Evolutionary conservation across 2,888 invertebrate species (phyloP), one percentile per base, ranked within the genome.

Genomic region (Sylvicola fuscatus): DNA sequence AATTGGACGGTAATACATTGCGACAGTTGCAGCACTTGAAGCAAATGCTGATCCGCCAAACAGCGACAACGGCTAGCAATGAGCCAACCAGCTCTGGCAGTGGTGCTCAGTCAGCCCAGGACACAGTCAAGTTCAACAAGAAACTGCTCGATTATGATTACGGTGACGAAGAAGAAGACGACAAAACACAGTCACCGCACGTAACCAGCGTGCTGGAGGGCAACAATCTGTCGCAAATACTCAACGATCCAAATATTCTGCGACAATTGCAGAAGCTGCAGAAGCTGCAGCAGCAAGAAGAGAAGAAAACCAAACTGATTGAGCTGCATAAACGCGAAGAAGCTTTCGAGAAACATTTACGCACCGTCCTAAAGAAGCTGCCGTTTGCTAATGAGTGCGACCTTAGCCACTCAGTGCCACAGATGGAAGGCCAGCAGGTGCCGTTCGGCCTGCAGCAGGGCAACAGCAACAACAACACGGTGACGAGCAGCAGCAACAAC

Each of bases 101-200:
- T 0, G 53, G 62, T n/a, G n/a, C n/a, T 1, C 47, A 49, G 14
- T 51, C 56, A 0, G 53, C 62, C 2, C 51, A 53, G 30, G 45
- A 48, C 35, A 60, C 61, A 37, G 68, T 77, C 3, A 81, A 81
- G 52, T 83, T 83, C 54, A 82, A 82, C 53, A 72, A 83, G 49
- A 84, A 87, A 51, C 59, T 89, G 12, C 60, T 90, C 39, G 81
- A 89, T 58, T 90, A 84, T 56, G 89, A 90, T 57, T 90, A 90
- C 52, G 87, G 82, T 37, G 87, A 87, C 45, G 89, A 89, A 42
- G 87, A 87, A 37, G 87, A 45, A 33, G 76, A 78, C 28, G 70
- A 67, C 39, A 60, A 53, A 38, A 38, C 40, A 36, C 43, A 47
- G 33, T 56, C 46, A 38, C 45, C 44, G 34, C 42, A 30, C 41